Conservation (phyloP, 2,888 invertebrate species). For the Alentia gelatinosa region DNA sequence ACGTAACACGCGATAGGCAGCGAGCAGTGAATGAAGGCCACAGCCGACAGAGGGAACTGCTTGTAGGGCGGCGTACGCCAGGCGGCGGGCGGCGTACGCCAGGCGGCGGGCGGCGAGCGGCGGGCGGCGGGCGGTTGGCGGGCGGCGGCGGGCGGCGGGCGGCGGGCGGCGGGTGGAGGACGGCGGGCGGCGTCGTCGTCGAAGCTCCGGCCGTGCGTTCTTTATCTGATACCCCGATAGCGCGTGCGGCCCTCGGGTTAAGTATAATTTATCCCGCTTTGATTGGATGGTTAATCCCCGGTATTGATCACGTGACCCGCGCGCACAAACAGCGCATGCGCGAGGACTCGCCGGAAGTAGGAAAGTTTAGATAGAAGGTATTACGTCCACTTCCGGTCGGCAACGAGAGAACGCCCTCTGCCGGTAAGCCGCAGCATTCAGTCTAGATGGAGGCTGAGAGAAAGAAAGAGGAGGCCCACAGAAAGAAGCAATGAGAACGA, state of each 20-base stretch:
- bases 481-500: background rate
- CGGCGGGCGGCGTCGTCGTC: background rate
- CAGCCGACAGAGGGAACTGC: too few species aligned
- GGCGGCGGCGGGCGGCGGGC: background rate
- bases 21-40: too few species aligned
- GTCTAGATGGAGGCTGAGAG: background rate
- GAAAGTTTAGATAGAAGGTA: constrained; percentile 20
- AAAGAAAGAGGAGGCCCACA: background rate
- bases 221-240: background rate
- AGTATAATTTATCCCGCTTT: constrained; percentile 45
- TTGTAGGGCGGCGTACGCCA: background rate
- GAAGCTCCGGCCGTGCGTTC: background rate
- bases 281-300: constrained; percentile 44
- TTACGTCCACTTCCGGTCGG: constrained; percentile 29
- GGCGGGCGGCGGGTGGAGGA: background rate
- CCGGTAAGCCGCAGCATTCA: constrained; percentile 2
- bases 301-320: constrained; percentile 32
- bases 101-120: background rate
- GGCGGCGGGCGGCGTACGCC: background rate
- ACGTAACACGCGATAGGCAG: too few species aligned
- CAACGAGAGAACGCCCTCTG: background rate
- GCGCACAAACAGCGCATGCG: background rate
- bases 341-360: constrained; percentile 5
- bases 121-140: background rate
- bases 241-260: background rate